Evolutionary conservation across 2,113 vertebrate species (phyloP), one percentile per base, ranked within the genome.

Genomic region (Nettapus auritus): DNA sequence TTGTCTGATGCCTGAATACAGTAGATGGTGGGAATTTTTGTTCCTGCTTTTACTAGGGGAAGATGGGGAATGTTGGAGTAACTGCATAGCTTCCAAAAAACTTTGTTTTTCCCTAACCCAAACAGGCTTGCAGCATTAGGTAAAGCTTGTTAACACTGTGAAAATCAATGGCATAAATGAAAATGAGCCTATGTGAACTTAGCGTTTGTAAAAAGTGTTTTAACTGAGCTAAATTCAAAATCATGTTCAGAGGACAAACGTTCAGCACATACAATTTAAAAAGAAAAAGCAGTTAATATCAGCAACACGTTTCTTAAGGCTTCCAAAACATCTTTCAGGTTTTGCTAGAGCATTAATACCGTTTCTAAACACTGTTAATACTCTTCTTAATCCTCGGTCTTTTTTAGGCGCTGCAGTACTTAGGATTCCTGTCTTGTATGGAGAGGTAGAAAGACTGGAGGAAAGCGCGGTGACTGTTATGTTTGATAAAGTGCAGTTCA

Each of bases 381-480:
- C 26, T 71, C 60, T 21, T 0, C 18, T n/a, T 92, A 93, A 85
- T 76, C 21, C 3, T 88, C 8, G 33, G 89, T 69, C 21, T 52
- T 86, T 52, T 86, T 53, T 62, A 99, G 99, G 98, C 75, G 98
- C 99, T 25, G 98, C 98, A 33, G 97, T 99, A n/a, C 98, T 99
- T 89, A 97, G 99, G 40, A 98, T 99, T 80, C 99, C 99, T 4
- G 74, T 99, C 36, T 96, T 99, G 33, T 99, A 99, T 29, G 99
- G 99, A 34, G 98, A 99, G 46, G 99, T 99, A 68, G 99, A 99
- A 96, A 98, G 97, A 8, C 98, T 99, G 77, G 98, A 98, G 19
- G 99, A 99, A 96, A 99, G 99, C 23, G 99, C 99, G 1, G 98
- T 99, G 87, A 99, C 99, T 0, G 94, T 99, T 11, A 97, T 99